These are phyloP conservation scores for Lemur catta DNA, from an alignment of 2,797 vertebrate species.

Conservation along the genomic window DNA sequence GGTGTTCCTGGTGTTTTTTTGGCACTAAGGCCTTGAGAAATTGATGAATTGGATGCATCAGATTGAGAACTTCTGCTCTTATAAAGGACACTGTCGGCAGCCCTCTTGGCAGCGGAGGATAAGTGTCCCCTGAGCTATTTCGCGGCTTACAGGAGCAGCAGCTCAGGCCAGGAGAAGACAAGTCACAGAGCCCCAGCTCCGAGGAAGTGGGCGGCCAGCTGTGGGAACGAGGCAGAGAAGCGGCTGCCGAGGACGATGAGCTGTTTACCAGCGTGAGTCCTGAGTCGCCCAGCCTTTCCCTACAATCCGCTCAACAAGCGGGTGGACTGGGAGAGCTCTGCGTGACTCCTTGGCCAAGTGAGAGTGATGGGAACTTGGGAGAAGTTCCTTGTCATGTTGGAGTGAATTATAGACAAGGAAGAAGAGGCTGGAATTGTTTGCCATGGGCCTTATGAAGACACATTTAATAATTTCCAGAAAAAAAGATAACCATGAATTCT, in stretches of 20 bases:
- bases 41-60: neutral
- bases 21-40: neutral
- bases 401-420: neutral
- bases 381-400: neutral
- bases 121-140: no score
- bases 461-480: neutral
- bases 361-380: neutral
- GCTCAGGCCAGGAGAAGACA: constrained; percentile 21
- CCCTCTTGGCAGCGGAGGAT: no score
- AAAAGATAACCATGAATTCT: neutral
- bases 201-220: constrained; percentile 43
- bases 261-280: constrained; percentile 92
- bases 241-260: constrained; percentile 90
- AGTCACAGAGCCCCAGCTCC: constrained; percentile 61
- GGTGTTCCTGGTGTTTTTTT: neutral
- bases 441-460: neutral
- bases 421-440: neutral
- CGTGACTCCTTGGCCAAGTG: constrained; percentile 64
- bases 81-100: neutral
- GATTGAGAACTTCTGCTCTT: neutral
- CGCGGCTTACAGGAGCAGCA: no score
- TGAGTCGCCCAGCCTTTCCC: constrained; percentile 88
- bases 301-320: constrained; percentile 93
- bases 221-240: constrained; percentile 73
- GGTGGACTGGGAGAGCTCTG: constrained; percentile 93